Base-by-base conservation (phyloP, 2,888 invertebrate species). In the Caenorhabditis sp. region DNA sequence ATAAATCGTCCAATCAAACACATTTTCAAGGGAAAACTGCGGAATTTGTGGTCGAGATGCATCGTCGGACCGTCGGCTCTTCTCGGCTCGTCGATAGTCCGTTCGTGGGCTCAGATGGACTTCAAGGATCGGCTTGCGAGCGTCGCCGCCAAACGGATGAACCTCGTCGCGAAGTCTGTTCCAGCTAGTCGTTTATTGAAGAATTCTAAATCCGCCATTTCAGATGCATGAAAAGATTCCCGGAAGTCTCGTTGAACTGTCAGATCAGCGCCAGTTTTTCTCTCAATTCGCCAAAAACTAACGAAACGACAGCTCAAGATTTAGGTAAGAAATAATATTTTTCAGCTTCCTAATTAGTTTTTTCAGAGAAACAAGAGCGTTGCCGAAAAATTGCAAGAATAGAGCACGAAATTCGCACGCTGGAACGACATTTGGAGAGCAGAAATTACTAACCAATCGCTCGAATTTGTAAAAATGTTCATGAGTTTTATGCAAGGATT, bases 181-280 rank as follows among this genome's bases (percentile, higher is more conserved):
- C 17, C 22, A 41, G 8, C 15, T 30, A 9, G 11, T 4, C n/a
- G 37, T 24, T 22, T 39, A 24, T 39, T 32, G 13, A 17, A 52
- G 20, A 52, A 2, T 8, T 20, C 15, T 15, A 53, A 24, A 35
- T 20, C 37, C 32, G 9, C 4, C 9, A 27, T 37, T 66, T 52
- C 35, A 68, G 68, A 45, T 58, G 50, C 35, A 24, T 68, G 15
- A 68, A 68, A 35, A 37, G 50, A 3, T 17, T 68, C 5, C 68
- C 68, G 4, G 58, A 68, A 24, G 58, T 68, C 5, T 68, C 68
- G 20, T 35, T 68, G 32, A 58, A 37, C 32, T 68, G 68, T 43
- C 58, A 68, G 26, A 43, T 68, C 43, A 68, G 58, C 50, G 68
- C 68, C 2, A 68, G 58, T 24, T 59, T 68, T 17, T 68, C 68